Conservation (phyloP, 2,888 invertebrate genomes). For the Caenorhabditis macrosperma region DNA sequence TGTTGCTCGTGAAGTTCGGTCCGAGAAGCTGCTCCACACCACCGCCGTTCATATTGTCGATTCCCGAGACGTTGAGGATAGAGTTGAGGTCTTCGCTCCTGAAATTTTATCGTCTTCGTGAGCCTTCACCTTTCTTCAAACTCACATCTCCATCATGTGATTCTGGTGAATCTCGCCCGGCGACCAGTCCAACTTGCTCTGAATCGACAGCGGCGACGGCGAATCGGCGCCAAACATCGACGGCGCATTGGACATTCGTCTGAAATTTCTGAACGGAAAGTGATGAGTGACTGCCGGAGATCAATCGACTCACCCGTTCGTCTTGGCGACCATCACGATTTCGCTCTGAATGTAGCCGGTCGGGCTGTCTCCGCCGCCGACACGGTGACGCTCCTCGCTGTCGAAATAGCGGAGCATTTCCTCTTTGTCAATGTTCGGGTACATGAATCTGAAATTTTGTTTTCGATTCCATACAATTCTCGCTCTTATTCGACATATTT, state of each 20-base stretch:
- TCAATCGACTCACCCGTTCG: slow-evolving; percentile 64
- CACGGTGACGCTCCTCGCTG: slow-evolving; percentile 73
- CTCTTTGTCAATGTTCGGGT: slow-evolving; percentile 79
- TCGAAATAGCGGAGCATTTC: slow-evolving; percentile 79
- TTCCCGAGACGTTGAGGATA: slow-evolving; percentile 71
- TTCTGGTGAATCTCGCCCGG: slow-evolving; percentile 74
- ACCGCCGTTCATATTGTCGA: slow-evolving; percentile 69
- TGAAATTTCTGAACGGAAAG: slow-evolving; percentile 49
- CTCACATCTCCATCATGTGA: slow-evolving; percentile 75
- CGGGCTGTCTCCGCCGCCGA: slow-evolving; percentile 70
- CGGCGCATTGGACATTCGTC: slow-evolving; percentile 64
- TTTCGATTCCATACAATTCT: no score
- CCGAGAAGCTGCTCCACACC: slow-evolving; percentile 78
- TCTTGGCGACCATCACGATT: slow-evolving; percentile 80
- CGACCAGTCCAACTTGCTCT: slow-evolving; percentile 78
- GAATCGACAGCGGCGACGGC: slow-evolving; percentile 77
- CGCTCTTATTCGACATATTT: no score
- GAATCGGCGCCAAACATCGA: slow-evolving; percentile 77
- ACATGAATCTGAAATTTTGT: slow-evolving; percentile 70
- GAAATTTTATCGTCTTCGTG: slow-evolving; percentile 25
- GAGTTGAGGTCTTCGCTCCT: slow-evolving; percentile 75
- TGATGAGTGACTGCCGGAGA: background rate
- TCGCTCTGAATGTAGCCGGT: slow-evolving; percentile 79
- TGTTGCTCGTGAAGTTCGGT: slow-evolving; percentile 68
- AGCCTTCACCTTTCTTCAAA: slow-evolving; percentile 10